Evolutionary conservation across 2,797 vertebrate species (phyloP).

Genomic region (Pangasius mekongensis): DNA sequence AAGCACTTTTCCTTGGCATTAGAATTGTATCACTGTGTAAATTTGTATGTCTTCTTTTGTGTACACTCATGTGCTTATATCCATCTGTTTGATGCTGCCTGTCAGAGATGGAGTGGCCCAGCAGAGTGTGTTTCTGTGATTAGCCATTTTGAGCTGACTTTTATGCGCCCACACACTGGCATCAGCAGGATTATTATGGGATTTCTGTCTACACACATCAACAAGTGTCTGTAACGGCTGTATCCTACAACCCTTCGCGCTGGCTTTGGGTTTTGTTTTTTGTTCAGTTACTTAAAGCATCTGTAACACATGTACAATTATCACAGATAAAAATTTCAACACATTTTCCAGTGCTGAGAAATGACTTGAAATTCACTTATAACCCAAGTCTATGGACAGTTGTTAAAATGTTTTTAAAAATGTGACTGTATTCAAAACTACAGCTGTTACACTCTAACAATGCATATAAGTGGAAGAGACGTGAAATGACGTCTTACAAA

Average conservation of each 20-base stretch:
- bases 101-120: constrained; percentile 21
- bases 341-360: neutral
- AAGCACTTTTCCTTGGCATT: neutral
- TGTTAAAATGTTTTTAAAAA: neutral
- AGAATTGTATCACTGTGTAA: neutral
- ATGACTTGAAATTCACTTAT: neutral
- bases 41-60: neutral
- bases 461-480: neutral
- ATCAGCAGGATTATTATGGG: constrained; percentile 17
- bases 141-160: constrained; percentile 63
- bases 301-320: neutral
- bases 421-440: neutral
- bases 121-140: constrained; percentile 16
- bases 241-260: neutral
- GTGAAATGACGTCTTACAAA: neutral
- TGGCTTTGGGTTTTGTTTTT: neutral
- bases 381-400: neutral
- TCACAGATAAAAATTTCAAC: neutral
- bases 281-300: neutral
- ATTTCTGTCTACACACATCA: constrained; percentile 40
- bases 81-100: neutral
- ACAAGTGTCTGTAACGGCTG: constrained; percentile 38
- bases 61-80: neutral
- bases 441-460: neutral
- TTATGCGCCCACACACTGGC: constrained; percentile 58